Percentiles rank a stretch among this genome's conserved stretches.
Conservation (phyloP, 2,797 vertebrate species). For the Girardinus metallicus region DNA sequence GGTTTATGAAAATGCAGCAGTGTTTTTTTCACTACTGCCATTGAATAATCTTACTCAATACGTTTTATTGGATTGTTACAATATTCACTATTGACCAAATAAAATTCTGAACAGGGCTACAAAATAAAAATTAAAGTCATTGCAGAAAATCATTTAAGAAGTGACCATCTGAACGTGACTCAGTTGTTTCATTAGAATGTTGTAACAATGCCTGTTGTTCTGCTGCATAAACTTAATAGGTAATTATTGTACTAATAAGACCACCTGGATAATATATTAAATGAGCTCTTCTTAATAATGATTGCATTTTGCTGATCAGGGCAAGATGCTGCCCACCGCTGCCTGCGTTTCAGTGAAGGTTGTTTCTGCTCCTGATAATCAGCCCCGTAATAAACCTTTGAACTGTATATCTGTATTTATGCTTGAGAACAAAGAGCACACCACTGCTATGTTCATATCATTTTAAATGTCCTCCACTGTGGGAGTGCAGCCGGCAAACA, state of each 20-base stretch:
- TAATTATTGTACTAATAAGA: neutral
- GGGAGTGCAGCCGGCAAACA: slow-evolving; percentile 11
- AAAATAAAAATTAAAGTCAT: neutral
- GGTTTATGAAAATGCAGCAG: neutral
- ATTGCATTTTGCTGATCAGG: slow-evolving; percentile 8
- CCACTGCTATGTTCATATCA: slow-evolving; percentile 4
- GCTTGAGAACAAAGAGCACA: slow-evolving; percentile 9
- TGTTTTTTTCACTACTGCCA: neutral
- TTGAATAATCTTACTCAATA: neutral
- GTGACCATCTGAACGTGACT: neutral
- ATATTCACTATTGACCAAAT: neutral
- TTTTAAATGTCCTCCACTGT: neutral
- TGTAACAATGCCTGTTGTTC: neutral
- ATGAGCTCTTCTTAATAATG: neutral
- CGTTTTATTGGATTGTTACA: neutral
- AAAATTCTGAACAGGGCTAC: neutral
- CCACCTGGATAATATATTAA: neutral
- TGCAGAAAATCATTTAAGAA: neutral
- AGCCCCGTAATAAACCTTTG: slow-evolving; percentile 76
- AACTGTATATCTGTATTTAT: slow-evolving; percentile 44
- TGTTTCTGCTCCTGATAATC: slow-evolving; percentile 42
- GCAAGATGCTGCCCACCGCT: slow-evolving; percentile 15
- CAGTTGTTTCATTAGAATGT: neutral
- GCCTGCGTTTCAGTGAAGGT: slow-evolving; percentile 15
- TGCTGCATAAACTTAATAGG: neutral